Evolutionary conservation across 2,888 invertebrate genomes (phyloP).

Genomic region (Rhopalosiphum nymphaeae): DNA sequence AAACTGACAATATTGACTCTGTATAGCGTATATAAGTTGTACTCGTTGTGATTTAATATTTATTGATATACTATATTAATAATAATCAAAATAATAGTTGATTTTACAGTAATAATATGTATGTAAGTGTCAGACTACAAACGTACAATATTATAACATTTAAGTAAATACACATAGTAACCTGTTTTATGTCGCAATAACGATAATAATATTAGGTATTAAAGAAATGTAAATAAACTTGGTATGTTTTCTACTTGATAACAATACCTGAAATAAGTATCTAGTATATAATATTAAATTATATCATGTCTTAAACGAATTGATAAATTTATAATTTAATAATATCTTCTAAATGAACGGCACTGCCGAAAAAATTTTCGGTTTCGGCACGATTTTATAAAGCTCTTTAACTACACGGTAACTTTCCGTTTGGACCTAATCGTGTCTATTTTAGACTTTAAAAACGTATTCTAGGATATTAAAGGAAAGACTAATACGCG

Average conservation of each 20-base stretch:
- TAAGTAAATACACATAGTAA: neutral
- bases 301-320: neutral
- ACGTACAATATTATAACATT: neutral
- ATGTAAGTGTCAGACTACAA: neutral
- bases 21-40: neutral
- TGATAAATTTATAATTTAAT: neutral
- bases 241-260: neutral
- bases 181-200: neutral
- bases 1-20: neutral
- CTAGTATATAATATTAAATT: neutral
- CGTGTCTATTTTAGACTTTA: neutral
- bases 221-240: neutral
- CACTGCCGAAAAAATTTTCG: neutral
- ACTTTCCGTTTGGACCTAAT: neutral
- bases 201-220: neutral
- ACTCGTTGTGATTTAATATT: neutral
- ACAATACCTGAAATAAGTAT: neutral
- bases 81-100: neutral
- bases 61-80: neutral
- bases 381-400: neutral
- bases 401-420: slow-evolving; percentile 5
- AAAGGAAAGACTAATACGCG: neutral
- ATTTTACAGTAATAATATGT: neutral
- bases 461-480: neutral
- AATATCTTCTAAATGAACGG: neutral